Evolutionary conservation across 1,140 invertebrate genomes (phyloP).

Genomic region (Euwallacea similis): DNA sequence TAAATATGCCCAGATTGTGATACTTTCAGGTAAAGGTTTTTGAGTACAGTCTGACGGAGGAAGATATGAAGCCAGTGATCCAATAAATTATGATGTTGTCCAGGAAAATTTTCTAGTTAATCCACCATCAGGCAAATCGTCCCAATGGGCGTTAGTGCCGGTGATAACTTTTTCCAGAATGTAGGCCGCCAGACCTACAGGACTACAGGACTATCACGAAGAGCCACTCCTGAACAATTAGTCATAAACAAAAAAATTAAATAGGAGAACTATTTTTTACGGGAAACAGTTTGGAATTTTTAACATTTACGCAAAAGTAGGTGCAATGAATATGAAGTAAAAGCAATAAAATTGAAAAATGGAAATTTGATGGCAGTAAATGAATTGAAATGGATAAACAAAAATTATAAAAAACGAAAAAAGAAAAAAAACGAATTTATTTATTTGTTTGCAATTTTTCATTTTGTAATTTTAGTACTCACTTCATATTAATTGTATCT

Average conservation of each 20-base stretch:
- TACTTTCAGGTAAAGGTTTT: background rate
- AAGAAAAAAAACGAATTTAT: too few relatives aligned
- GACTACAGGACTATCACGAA: conserved; percentile 69
- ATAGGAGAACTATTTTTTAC: too few relatives aligned
- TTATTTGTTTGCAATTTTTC: too few relatives aligned
- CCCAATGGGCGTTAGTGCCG: conserved; percentile 67
- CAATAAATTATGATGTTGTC: background rate
- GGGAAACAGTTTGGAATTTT: too few relatives aligned
- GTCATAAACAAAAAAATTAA: too few relatives aligned
- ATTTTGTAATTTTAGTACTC: too few relatives aligned
- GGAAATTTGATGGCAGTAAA: too few relatives aligned
- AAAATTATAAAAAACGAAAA: too few relatives aligned
- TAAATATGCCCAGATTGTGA: background rate
- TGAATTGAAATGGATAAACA: too few relatives aligned
- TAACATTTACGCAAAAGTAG: background rate
- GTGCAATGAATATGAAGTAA: background rate
- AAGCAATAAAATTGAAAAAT: too few relatives aligned
- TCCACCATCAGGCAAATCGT: conserved; percentile 58
- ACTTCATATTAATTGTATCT: too few relatives aligned
- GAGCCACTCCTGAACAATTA: conserved; percentile 64
- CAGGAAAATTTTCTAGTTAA: background rate
- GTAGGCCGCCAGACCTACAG: conserved; percentile 76
- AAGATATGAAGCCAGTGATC: background rate
- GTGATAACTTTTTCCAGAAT: conserved; percentile 83
- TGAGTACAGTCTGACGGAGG: background rate